Evolutionary conservation across 2,797 vertebrate genomes (phyloP).

Genomic region (Lates japonicus): DNA sequence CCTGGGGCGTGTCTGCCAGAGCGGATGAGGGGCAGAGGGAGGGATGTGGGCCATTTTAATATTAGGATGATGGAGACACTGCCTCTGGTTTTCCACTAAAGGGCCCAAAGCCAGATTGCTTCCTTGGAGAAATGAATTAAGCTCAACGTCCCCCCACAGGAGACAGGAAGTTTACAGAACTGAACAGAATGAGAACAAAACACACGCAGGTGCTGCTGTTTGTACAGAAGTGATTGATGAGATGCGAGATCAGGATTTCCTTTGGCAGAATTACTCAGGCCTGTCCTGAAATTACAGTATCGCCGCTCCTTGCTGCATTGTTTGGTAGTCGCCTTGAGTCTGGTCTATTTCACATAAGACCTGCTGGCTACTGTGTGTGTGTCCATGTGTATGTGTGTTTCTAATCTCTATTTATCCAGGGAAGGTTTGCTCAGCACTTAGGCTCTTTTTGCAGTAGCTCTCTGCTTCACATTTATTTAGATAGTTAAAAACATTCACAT

Average conservation of each 20-base stretch:
- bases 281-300: slow-evolving; percentile 56
- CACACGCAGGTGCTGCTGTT: slow-evolving; percentile 50
- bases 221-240: slow-evolving; percentile 69
- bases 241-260: slow-evolving; percentile 63
- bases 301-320: slow-evolving; percentile 46
- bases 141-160: slow-evolving; percentile 45
- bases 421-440: slow-evolving; percentile 67
- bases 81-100: slow-evolving; percentile 50
- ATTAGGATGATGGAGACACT: slow-evolving; percentile 76
- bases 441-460: slow-evolving; percentile 46
- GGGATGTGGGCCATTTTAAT: slow-evolving; percentile 69
- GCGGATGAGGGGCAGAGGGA: slow-evolving; percentile 58
- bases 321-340: slow-evolving; percentile 52
- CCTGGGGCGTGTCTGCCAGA: slow-evolving; percentile 54
- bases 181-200: slow-evolving; percentile 56
- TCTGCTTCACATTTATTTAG: slow-evolving; percentile 36
- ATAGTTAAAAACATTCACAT: slow-evolving; percentile 55
- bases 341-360: slow-evolving; percentile 58
- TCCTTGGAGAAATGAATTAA: slow-evolving; percentile 73
- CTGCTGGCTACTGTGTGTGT: slow-evolving; percentile 36
- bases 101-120: slow-evolving; percentile 64
- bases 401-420: slow-evolving; percentile 76
- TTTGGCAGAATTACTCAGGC: slow-evolving; percentile 55
- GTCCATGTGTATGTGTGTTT: slow-evolving; percentile 26
- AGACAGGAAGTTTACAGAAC: slow-evolving; percentile 64